Evolutionary conservation across 2,888 invertebrate genomes (phyloP).

Genomic region (Metellina segmentata): DNA sequence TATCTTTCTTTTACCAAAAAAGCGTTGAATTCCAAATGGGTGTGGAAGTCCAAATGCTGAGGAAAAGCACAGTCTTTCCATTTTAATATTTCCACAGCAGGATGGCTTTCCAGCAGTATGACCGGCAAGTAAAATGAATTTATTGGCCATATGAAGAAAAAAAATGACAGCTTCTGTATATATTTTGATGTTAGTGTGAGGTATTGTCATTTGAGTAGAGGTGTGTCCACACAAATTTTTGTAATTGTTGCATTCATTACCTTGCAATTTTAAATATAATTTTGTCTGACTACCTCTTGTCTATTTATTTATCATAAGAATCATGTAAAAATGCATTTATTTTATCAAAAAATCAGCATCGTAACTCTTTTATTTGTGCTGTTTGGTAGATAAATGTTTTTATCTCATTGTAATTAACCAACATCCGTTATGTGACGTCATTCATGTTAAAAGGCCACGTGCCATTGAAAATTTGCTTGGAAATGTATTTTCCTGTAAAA

Average conservation of each 20-base stretch:
- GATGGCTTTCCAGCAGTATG: constrained; percentile 27
- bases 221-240: constrained; percentile 56
- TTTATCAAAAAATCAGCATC: constrained; percentile 61
- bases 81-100: constrained; percentile 48
- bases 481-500: background rate
- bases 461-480: constrained; percentile 45
- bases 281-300: constrained; percentile 77
- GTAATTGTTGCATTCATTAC: constrained; percentile 60
- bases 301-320: constrained; percentile 73
- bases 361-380: constrained; percentile 69
- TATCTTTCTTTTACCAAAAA: constrained; percentile 28
- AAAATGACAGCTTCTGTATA: constrained; percentile 65
- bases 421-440: constrained; percentile 32
- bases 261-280: constrained; percentile 74
- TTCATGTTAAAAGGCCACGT: constrained; percentile 41
- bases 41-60: constrained; percentile 50
- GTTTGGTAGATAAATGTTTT: constrained; percentile 70
- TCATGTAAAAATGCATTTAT: constrained; percentile 73
- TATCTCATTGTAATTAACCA: constrained; percentile 66
- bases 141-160: constrained; percentile 48
- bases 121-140: constrained; percentile 53
- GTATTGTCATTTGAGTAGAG: constrained; percentile 70
- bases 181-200: constrained; percentile 75
- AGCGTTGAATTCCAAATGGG: constrained; percentile 43
- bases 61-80: constrained; percentile 65